Base-by-base conservation (phyloP, 2,888 invertebrate species). In the Nasonia oneida region DNA sequence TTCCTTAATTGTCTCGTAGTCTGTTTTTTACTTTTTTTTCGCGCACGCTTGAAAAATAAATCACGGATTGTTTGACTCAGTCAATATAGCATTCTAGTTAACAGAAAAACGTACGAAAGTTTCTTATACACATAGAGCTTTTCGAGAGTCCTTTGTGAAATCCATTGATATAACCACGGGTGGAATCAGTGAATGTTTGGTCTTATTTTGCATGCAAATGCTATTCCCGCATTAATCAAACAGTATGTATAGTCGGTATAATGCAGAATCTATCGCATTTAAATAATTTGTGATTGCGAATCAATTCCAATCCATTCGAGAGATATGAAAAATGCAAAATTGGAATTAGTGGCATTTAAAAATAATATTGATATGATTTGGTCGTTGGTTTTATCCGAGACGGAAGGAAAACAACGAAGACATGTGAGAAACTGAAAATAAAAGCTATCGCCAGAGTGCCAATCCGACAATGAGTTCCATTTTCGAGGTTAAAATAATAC, bases 181-280 rank as follows among this genome's bases (percentile, higher is more conserved):
- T 53, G n/a, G n/a, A 57, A 37, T 57, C 57, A 76, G 53, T 37
- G 10, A 47, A 76, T 76, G 37, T 75, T 75, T 14, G 29, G 33
- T 18, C 57, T 37, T 57, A 76, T 57, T 57, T 76, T 29, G n/a
- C 76, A 76, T 57, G 57, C 57, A 37, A 76, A 33, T 33, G 18
- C 57, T 53, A 39, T 76, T 76, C 6, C 57, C 57, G 57, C n/a
- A 76, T 47, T 12, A 10, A 47, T 47, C 12, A 10, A 57, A 3
- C 50, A 15, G 33, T 53, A 33, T 10, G 12, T 18, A 37, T 57
- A 8, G 33, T 57, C 33, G 23, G 6, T 8, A 23, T 64, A 10
- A 67, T 33, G 29, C 29, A 29, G 64, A 64, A 67, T 67, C 29
- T 33, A 61, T 61, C 5, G 2, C 6, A 5, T 3, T 6, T 4